Conservation (phyloP, 35 echinoderm and acorn worm species). For the Ptychodera flava region DNA sequence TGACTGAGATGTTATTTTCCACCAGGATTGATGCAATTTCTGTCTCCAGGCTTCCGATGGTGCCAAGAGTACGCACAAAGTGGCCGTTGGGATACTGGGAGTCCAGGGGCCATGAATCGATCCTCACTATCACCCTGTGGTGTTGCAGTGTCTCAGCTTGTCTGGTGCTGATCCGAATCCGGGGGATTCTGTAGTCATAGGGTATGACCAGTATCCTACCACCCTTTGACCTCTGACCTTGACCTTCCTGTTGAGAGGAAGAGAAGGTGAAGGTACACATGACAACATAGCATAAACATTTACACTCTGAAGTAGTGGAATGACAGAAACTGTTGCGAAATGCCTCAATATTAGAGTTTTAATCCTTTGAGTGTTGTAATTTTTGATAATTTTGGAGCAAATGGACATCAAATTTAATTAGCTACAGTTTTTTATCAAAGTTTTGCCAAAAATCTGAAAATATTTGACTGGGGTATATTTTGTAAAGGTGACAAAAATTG, state of each 20-base stretch:
- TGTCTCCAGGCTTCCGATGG: slow-evolving; percentile 80
- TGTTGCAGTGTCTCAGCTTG: slow-evolving; percentile 72
- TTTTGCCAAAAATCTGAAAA: too few relatives aligned
- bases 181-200: slow-evolving; percentile 84
- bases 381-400: too few relatives aligned
- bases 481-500: too few relatives aligned
- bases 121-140: slow-evolving; percentile 74
- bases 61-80: slow-evolving; percentile 76
- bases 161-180: slow-evolving; percentile 77
- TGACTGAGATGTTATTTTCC: slow-evolving; percentile 69
- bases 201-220: slow-evolving; percentile 58
- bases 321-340: too few relatives aligned
- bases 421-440: too few relatives aligned
- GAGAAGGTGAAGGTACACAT: too few relatives aligned
- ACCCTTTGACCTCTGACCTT: background rate
- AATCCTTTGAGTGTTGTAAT: too few relatives aligned
- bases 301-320: too few relatives aligned
- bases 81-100: slow-evolving; percentile 97
- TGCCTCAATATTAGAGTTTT: too few relatives aligned
- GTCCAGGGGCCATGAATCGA: slow-evolving; percentile 85
- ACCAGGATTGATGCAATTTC: slow-evolving; percentile 81
- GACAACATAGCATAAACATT: too few relatives aligned
- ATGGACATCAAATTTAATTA: too few relatives aligned
- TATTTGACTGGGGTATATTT: too few relatives aligned
- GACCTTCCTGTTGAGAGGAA: background rate